These are phyloP conservation scores for Drosophila tsacasi DNA, from an alignment of 1,140 invertebrate species.

Conservation along the genomic window DNA sequence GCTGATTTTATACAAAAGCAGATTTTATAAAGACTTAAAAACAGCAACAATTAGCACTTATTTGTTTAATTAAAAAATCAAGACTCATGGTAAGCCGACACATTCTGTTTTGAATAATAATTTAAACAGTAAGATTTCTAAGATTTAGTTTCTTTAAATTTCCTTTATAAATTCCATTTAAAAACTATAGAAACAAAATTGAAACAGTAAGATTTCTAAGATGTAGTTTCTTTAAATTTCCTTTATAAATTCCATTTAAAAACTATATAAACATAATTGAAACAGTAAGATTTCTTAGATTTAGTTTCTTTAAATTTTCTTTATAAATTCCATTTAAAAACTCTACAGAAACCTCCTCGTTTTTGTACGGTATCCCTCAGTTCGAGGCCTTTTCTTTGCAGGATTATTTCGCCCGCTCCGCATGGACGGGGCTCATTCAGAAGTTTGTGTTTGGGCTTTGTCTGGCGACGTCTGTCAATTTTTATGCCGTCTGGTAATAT, in stretches of 20 bases:
- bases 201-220: not conserved
- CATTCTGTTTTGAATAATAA: too few species aligned
- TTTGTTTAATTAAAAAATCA: not conserved
- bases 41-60: not conserved
- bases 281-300: not conserved
- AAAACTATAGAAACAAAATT: too few species aligned
- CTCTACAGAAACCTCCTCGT: rapidly evolving
- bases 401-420: slow-evolving; percentile 17
- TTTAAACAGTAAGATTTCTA: too few species aligned
- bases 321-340: not conserved
- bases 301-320: not conserved
- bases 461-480: slow-evolving; percentile 77
- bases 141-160: not conserved
- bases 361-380: not conserved
- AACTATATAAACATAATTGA: too few species aligned
- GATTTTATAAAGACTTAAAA: not conserved
- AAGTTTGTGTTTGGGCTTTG: slow-evolving; percentile 65
- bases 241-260: not conserved
- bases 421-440: slow-evolving; percentile 47
- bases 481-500: slow-evolving; percentile 79
- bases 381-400: not conserved
- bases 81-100: too few species aligned
- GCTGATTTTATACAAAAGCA: not conserved
- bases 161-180: not conserved
- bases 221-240: not conserved